Evolutionary conservation across 2,113 vertebrate genomes (phyloP).

Genomic region (Channa argus): DNA sequence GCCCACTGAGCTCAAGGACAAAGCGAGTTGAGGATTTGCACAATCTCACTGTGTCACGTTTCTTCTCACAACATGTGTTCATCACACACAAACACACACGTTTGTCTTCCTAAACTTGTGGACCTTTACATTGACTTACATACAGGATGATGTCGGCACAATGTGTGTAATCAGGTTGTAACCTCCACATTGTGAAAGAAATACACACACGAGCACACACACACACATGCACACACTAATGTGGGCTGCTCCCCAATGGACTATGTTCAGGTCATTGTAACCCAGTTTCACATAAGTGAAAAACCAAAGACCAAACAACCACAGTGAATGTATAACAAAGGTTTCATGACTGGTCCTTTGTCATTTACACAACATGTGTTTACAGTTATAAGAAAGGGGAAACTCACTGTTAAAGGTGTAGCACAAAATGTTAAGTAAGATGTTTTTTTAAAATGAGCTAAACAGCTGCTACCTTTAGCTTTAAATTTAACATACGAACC

Average conservation of each 20-base stretch:
- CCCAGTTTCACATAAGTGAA: background rate
- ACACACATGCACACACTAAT: slow-evolving; percentile 25
- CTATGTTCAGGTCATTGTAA: background rate
- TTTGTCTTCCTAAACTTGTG: too few relatives aligned
- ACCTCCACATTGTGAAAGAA: too few relatives aligned
- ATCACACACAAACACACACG: slow-evolving; percentile 9
- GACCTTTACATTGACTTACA: too few relatives aligned
- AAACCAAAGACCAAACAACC: background rate
- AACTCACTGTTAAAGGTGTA: too few relatives aligned
- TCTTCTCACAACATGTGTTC: slow-evolving; percentile 44
- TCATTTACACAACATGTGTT: too few relatives aligned
- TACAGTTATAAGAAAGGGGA: too few relatives aligned
- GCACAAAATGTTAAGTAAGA: too few relatives aligned
- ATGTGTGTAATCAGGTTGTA: too few relatives aligned
- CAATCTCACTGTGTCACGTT: slow-evolving; percentile 64
- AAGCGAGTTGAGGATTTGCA: slow-evolving; percentile 15
- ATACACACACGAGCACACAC: slow-evolving; percentile 6
- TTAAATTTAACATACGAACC: too few relatives aligned
- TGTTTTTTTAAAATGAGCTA: too few relatives aligned
- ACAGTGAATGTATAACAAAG: background rate
- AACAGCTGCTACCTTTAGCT: too few relatives aligned
- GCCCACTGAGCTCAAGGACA: slow-evolving; percentile 44
- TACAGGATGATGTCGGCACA: too few relatives aligned
- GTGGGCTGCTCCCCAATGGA: slow-evolving; percentile 24
- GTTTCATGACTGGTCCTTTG: background rate